Evolutionary conservation across 2,113 vertebrate species (phyloP).

Genomic region (Podarcis cretensis): DNA sequence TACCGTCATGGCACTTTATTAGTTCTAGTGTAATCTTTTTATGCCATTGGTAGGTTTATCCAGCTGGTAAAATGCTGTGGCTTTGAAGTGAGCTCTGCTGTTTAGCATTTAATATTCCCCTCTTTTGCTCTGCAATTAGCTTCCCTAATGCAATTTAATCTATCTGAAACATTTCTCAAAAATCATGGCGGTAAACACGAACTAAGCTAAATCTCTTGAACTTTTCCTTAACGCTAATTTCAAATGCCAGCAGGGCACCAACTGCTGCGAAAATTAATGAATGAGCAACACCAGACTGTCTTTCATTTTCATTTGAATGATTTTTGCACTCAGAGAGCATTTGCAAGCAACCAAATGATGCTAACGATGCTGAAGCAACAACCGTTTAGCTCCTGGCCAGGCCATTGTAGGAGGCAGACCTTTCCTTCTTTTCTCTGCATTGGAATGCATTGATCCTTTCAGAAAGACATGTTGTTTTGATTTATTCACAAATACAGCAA

Average conservation of each 20-base stretch:
- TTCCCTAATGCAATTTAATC: constrained; percentile 72
- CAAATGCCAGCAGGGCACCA: constrained; percentile 77
- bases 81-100: constrained; percentile 58
- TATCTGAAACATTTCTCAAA: constrained; percentile 70
- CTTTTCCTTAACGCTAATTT: constrained; percentile 73
- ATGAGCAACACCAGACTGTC: constrained; percentile 69
- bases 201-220: constrained; percentile 73
- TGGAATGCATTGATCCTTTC: accelerated
- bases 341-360: constrained; percentile 58
- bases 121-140: constrained; percentile 69
- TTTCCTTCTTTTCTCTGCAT: background rate
- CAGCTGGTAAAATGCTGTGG: constrained; percentile 48
- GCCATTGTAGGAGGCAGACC: background rate
- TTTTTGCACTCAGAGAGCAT: constrained; percentile 62
- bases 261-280: constrained; percentile 83
- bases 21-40: constrained; percentile 25
- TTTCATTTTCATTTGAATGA: constrained; percentile 73
- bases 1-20: background rate
- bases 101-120: constrained; percentile 68
- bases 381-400: constrained; percentile 33
- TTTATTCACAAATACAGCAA: background rate
- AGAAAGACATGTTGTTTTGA: background rate
- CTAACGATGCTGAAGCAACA: constrained; percentile 33
- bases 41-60: constrained; percentile 28
- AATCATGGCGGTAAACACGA: constrained; percentile 63